These are phyloP conservation scores for Catagonus wagneri DNA, from an alignment of 2,113 vertebrate genomes.

Conservation along the genomic window DNA sequence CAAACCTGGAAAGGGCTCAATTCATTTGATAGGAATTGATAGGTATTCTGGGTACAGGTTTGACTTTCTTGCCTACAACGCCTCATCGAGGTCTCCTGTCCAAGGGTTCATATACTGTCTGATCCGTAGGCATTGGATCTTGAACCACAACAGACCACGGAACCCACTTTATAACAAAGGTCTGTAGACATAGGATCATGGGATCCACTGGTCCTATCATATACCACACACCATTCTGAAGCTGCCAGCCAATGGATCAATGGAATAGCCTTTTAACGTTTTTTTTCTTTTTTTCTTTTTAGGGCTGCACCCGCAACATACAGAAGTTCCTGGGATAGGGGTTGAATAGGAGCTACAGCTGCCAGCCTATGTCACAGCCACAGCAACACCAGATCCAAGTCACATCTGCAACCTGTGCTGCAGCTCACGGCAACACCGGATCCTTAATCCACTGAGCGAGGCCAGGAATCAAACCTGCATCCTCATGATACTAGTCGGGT, in stretches of 20 bases:
- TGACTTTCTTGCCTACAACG: not conserved
- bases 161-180: not conserved
- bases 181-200: not conserved
- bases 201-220: not conserved
- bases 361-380: too few species aligned
- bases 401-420: too few species aligned
- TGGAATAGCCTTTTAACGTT: not conserved
- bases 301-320: too few species aligned
- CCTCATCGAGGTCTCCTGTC: not conserved
- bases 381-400: too few species aligned
- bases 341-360: too few species aligned
- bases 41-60: not conserved
- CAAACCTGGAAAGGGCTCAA: constrained; percentile 19
- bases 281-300: too few species aligned
- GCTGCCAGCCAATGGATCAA: not conserved
- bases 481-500: too few species aligned
- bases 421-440: too few species aligned
- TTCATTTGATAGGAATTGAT: not conserved
- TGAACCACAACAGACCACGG: not conserved
- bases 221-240: not conserved
- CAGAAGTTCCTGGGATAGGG: too few species aligned
- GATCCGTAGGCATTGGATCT: not conserved
- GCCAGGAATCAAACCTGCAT: too few species aligned
- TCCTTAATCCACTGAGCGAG: too few species aligned
- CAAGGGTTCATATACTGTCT: not conserved